Percentiles rank a stretch among this genome's conserved stretches.
Conservation (phyloP, 2,888 invertebrate species). For the Zygaena filipendulae region DNA sequence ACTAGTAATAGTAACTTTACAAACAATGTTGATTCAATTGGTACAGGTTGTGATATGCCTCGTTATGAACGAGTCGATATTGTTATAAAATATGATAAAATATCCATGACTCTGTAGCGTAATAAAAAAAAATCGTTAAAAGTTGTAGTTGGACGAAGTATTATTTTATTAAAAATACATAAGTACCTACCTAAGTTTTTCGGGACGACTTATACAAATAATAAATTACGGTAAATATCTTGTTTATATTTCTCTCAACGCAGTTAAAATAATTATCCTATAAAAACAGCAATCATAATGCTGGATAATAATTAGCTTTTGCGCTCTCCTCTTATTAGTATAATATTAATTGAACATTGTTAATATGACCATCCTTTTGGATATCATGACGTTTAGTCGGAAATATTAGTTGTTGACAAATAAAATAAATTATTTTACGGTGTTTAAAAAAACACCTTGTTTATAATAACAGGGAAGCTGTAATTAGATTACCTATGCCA, state of each 20-base stretch:
- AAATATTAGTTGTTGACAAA: too few species aligned
- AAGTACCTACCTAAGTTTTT: slow-evolving; percentile 45
- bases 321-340: slow-evolving; percentile 32
- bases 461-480: too few species aligned
- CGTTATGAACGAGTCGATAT: slow-evolving; percentile 68
- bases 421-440: too few species aligned
- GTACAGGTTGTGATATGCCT: slow-evolving; percentile 69
- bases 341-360: slow-evolving; percentile 30
- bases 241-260: slow-evolving; percentile 54
- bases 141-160: slow-evolving; percentile 62
- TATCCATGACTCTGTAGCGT: slow-evolving; percentile 63
- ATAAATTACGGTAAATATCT: slow-evolving; percentile 43
- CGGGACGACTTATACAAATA: slow-evolving; percentile 59
- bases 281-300: slow-evolving; percentile 36
- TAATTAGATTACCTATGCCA: too few species aligned
- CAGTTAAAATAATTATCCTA: too few species aligned
- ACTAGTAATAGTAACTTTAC: slow-evolving; percentile 65
- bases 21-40: slow-evolving; percentile 69
- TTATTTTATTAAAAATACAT: slow-evolving; percentile 57
- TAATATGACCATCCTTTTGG: slow-evolving; percentile 28
- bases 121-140: slow-evolving; percentile 63
- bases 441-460: too few species aligned
- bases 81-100: slow-evolving; percentile 67
- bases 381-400: too few species aligned
- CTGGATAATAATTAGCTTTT: slow-evolving; percentile 39